Conservation (phyloP, 2,113 vertebrate genomes). For the Spizaetus ornatus region DNA sequence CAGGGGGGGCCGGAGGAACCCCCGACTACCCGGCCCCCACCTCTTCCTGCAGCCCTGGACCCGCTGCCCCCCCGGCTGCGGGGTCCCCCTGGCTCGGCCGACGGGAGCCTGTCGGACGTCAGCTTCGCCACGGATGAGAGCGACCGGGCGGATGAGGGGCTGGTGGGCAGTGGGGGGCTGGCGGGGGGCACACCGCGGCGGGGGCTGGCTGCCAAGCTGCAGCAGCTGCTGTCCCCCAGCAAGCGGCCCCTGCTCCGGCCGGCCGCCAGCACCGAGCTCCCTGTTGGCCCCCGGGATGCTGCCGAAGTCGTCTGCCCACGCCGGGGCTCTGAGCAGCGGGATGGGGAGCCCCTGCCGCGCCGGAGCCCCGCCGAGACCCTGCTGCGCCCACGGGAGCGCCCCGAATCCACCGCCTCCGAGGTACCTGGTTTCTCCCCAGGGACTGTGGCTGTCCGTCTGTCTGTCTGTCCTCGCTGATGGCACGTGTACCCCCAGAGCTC, state of each 20-base stretch:
- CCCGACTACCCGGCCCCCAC: neutral
- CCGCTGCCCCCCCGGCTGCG: neutral
- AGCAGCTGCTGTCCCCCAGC: slow-evolving; percentile 87
- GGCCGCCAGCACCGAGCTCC: neutral
- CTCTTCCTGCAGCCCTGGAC: neutral
- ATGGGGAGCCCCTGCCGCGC: slow-evolving; percentile 45
- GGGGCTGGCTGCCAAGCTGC: slow-evolving; percentile 82
- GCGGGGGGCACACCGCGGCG: slow-evolving; percentile 60
- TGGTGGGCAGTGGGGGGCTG: neutral
- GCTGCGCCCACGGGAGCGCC: slow-evolving; percentile 80
- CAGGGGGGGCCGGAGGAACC: no score
- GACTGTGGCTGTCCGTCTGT: neutral
- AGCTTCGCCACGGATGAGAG: slow-evolving; percentile 26
- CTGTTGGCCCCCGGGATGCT: slow-evolving; percentile 37
- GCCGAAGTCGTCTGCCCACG: neutral
- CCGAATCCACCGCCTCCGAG: slow-evolving; percentile 87
- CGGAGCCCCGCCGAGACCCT: slow-evolving; percentile 78
- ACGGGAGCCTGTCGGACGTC: slow-evolving; percentile 70
- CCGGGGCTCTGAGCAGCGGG: slow-evolving; percentile 72
- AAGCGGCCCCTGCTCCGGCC: slow-evolving; percentile 60
- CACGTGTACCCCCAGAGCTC: slow-evolving; percentile 76
- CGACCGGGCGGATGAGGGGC: neutral
- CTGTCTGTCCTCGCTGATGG: neutral
- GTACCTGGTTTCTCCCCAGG: slow-evolving; percentile 25
- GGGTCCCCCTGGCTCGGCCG: slow-evolving; percentile 26